Evolutionary conservation across 2,888 invertebrate genomes (phyloP), one percentile per base, ranked within the genome.

Genomic region (Microplitis deprimator): DNA sequence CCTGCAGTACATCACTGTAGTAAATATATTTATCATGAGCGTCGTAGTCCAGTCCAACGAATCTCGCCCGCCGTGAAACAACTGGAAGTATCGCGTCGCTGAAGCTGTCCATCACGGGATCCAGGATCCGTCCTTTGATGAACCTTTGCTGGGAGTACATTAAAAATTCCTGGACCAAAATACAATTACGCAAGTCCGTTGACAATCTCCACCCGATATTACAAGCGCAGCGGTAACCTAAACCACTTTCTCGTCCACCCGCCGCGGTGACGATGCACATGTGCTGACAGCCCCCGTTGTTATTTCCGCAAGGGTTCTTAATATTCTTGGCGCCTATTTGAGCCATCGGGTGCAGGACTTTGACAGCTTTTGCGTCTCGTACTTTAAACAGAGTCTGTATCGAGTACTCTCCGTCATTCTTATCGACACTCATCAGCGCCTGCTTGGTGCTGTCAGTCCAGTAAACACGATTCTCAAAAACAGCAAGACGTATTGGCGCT

Each of bases 101-200:
- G 89, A 98, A 97, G 0, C 97, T 96, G 89, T 96, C 95, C 74
- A 95, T 94, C 0, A 96, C 95, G 0, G 97, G 97, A 85, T 97
- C 93, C 50, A 97, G 89, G 0, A 97, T 96, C 89, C 96, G 96
- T 60, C 98, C 98, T 88, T 98, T 97, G 82, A 99, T 98, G 86
- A 98, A 97, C 82, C 97, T 93, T 89, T 97, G 97, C 86, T 98
- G 97, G 0, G 97, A 97, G 87, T 98, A 98, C 94, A 98, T 96
- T 1, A 98, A 92, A 89, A 98, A 98, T 85, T 97, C 96, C 29
- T 93, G 93, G 0, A 98, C 95, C 73, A 94, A 89, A 85, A 94
- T 94, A 87, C 98, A 98, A 85, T 94, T 95, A 79, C 94, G 92
- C 75, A 95, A 91, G 87, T 97, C 95, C 0, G 91, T 90, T 50